Evolutionary conservation across 2,888 invertebrate species (phyloP), one percentile per base, ranked within the genome.

Genomic region (Diadegma fenestrale): DNA sequence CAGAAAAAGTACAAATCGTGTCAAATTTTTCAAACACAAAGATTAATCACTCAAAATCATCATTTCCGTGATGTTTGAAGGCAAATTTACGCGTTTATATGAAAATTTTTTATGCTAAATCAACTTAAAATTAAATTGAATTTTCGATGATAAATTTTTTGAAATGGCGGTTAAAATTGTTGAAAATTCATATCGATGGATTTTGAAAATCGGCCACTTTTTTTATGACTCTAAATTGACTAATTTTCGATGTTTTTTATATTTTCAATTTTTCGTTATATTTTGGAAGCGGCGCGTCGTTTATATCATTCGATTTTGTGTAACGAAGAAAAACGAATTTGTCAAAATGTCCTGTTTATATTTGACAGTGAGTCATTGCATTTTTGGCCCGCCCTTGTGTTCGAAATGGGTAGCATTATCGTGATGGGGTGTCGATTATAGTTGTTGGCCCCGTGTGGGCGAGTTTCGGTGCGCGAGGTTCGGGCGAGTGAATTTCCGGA

Each of bases 401-500:
- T 58, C 26, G 58, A 26, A 58, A 58, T 58, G 22, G 22, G 41
- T 66, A 19, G 41, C 19, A 66, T 41, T 41, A 66, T 43, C 8
- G 14, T 41, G 37, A 37, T 66, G 66, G 41, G 41, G 66, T 41
- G 66, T 66, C 66, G 41, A 66, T 41, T 41, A 66, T 41, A 66
- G 66, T 66, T 5, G 66, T 66, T 71, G n/a, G n/a, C 19, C 71
- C 33, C 4, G 30, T 33, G 48, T 45, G 43, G 82, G 61, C 61
- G 61, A 77, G 51, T 72, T 54, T 58, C 69, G 58, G 58, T 77
- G 48, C 17, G 63, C 30, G 58, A 43, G 14, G 14, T 43, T 58
- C 58, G 66, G 41, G 19, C 30, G 72, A 66, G 75, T 72, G 26
- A 71, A 61, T 79, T 83, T 63, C 30, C 80, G 48, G 61, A 33